Percentiles rank a stretch among this genome's conserved stretches.
Evolutionary conservation across 2,797 vertebrate genomes (phyloP).

Genomic region (Erethizon dorsatum): DNA sequence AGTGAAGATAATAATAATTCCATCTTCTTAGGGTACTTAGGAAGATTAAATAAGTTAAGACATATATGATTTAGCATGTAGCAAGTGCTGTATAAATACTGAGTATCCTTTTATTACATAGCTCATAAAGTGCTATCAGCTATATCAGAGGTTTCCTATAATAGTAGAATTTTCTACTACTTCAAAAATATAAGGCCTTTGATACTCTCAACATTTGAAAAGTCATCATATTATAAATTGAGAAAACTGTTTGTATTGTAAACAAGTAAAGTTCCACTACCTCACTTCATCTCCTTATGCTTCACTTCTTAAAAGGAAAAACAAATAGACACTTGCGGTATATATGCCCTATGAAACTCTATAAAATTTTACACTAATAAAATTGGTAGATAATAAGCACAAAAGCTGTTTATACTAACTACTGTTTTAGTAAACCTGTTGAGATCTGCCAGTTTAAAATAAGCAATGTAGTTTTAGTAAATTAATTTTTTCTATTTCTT

Average conservation of each 20-base stretch:
- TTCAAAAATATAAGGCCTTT: conserved; percentile 63
- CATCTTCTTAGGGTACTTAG: not conserved
- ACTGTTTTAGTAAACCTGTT: conserved; percentile 8
- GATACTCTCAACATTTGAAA: conserved; percentile 32
- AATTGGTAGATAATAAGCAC: not conserved
- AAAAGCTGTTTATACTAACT: conserved; percentile 47
- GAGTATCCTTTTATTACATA: not conserved
- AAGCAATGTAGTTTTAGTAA: conserved; percentile 7
- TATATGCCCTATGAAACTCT: not conserved
- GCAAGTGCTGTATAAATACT: conserved; percentile 1
- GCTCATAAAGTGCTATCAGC: not conserved
- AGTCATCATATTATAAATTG: conserved; percentile 35
- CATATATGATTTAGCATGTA: not conserved
- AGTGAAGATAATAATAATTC: conserved; percentile 17
- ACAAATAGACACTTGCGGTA: not conserved
- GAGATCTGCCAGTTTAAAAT: not conserved
- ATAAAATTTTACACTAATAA: not conserved
- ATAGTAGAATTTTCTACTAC: not conserved
- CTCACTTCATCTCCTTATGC: not conserved
- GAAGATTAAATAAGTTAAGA: conserved; percentile 25
- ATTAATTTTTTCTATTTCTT: conserved; percentile 1
- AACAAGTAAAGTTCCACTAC: not conserved
- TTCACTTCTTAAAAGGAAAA: conserved; percentile 56
- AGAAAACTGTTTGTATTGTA: not conserved
- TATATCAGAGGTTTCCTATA: not conserved